Evolutionary conservation across 2,888 invertebrate genomes (phyloP).

Genomic region (Rhingia rostrata): DNA sequence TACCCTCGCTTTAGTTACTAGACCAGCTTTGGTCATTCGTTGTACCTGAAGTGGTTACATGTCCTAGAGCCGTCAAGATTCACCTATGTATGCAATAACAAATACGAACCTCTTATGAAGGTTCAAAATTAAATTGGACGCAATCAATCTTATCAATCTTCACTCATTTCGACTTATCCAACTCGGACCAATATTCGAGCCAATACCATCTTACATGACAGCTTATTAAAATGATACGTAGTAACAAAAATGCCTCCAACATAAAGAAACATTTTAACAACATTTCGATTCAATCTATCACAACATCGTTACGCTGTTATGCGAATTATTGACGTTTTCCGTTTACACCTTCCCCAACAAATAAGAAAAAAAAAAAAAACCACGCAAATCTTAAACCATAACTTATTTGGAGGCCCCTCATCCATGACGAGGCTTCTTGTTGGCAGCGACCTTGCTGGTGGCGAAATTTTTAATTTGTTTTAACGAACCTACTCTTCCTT

Average conservation of each 20-base stretch:
- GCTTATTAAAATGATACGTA: background rate
- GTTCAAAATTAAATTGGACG: too few relatives aligned
- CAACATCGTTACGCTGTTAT: background rate
- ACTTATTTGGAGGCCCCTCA: conserved; percentile 1
- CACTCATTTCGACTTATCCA: too few relatives aligned
- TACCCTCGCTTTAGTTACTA: too few relatives aligned
- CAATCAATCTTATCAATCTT: too few relatives aligned
- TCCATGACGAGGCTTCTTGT: conserved; percentile 17
- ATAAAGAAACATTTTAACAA: too few relatives aligned
- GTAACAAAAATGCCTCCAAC: background rate
- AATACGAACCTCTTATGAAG: too few relatives aligned
- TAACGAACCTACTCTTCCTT: conserved; percentile 13
- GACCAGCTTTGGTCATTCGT: too few relatives aligned
- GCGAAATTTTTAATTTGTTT: conserved; percentile 5
- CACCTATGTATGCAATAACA: too few relatives aligned
- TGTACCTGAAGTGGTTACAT: too few relatives aligned
- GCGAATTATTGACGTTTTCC: background rate
- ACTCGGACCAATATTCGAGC: too few relatives aligned
- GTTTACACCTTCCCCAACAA: background rate
- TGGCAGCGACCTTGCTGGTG: conserved; percentile 22
- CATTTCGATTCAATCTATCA: background rate
- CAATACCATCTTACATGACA: background rate
- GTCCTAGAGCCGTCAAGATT: too few relatives aligned
- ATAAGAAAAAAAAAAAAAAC: background rate
- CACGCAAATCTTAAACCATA: background rate